Percentiles rank a stretch among this genome's conserved stretches.
phyloP scores from a whole-genome alignment of 2,113 vertebrate species.

The Hymenochirus boettgeri region DNA sequence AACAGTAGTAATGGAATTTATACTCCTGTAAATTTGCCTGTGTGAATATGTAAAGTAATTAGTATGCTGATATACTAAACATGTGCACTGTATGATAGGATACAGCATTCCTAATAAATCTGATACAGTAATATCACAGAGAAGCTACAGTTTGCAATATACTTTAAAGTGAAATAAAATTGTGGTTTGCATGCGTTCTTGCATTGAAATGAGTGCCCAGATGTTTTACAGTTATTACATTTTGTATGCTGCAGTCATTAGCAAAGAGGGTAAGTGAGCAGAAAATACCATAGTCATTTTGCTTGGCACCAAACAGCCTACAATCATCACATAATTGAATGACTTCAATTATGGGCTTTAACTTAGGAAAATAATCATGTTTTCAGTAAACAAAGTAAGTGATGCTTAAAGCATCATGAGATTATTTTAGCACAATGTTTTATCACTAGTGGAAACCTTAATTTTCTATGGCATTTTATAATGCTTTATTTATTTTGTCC shows the following conservation, averaged over 20 bases:
- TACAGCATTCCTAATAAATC: too few relatives aligned
- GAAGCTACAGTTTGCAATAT: not conserved
- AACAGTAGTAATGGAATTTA: too few relatives aligned
- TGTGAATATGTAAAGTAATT: too few relatives aligned
- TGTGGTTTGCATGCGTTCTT: not conserved
- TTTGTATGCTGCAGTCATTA: slow-evolving; percentile 25
- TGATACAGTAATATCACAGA: not conserved
- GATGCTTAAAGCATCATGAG: slow-evolving; percentile 25
- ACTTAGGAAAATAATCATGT: slow-evolving; percentile 33
- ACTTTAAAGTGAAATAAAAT: slow-evolving; percentile 1
- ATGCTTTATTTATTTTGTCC: too few relatives aligned
- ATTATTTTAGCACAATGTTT: not conserved
- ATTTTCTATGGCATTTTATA: too few relatives aligned
- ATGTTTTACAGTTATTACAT: slow-evolving; percentile 31
- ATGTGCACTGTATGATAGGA: too few relatives aligned
- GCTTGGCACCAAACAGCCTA: slow-evolving; percentile 23
- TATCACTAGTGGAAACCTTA: too few relatives aligned
- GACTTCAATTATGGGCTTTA: slow-evolving; percentile 26
- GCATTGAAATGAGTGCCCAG: slow-evolving; percentile 14
- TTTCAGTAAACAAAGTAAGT: slow-evolving; percentile 32
- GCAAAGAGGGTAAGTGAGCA: slow-evolving; percentile 23
- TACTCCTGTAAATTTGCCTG: too few relatives aligned
- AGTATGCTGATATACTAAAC: too few relatives aligned
- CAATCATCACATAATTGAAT: slow-evolving; percentile 29
- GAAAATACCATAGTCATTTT: slow-evolving; percentile 23